Conservation (phyloP, 2,113 vertebrate species). For the Enhydra lutris region DNA sequence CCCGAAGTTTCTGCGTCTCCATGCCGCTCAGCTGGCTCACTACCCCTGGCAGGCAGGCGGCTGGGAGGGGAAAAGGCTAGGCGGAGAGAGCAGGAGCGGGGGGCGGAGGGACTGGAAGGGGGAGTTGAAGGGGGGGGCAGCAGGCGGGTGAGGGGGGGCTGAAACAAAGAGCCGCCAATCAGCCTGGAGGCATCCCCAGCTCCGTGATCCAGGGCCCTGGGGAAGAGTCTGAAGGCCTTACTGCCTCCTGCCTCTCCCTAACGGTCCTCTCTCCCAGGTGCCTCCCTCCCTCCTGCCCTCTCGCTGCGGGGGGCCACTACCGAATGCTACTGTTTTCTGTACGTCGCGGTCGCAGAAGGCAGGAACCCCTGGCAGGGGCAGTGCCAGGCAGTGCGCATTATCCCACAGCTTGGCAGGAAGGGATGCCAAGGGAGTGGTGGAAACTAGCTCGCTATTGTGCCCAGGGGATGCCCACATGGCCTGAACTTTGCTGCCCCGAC, state of each 20-base stretch:
- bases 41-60: constrained; percentile 63
- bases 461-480: constrained; percentile 23
- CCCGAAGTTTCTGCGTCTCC: constrained; percentile 70
- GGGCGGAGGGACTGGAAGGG: constrained; percentile 64
- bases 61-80: constrained; percentile 73
- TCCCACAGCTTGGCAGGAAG: constrained; percentile 40
- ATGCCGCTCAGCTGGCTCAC: constrained; percentile 71
- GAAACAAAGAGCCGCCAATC: constrained; percentile 78
- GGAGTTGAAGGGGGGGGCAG: background rate
- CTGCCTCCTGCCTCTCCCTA: background rate
- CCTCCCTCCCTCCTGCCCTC: background rate
- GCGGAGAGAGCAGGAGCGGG: constrained; percentile 60
- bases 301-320: background rate
- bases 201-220: background rate
- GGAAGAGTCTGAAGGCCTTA: constrained; percentile 24
- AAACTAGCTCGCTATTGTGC: background rate
- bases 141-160: constrained; percentile 17
- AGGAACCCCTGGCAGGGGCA: background rate
- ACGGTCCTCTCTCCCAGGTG: background rate
- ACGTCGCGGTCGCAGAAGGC: background rate
- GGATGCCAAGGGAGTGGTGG: constrained; percentile 41
- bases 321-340: constrained; percentile 54
- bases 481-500: background rate
- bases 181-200: constrained; percentile 58
- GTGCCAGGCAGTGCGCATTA: constrained; percentile 30